These are phyloP conservation scores for Lithophane semibrunnea DNA, from an alignment of 2,888 invertebrate genomes.

Conservation along the genomic window DNA sequence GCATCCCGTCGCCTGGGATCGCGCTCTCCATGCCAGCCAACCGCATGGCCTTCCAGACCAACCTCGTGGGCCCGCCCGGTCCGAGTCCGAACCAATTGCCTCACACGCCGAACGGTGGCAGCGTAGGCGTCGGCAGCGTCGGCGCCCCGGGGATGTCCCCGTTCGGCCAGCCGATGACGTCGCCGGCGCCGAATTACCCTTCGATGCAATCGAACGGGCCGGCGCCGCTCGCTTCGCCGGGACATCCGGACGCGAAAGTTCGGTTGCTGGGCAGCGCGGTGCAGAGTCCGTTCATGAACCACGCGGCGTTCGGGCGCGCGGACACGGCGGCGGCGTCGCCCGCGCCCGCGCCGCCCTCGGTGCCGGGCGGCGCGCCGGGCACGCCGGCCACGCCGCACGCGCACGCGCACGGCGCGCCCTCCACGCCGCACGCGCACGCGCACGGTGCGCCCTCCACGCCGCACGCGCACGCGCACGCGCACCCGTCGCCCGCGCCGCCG, in stretches of 20 bases:
- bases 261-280: slow-evolving; percentile 82
- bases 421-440: slow-evolving; percentile 77
- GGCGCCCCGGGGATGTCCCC: slow-evolving; percentile 93
- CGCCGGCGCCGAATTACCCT: slow-evolving; percentile 90
- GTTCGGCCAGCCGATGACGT: slow-evolving; percentile 92
- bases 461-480: slow-evolving; percentile 76
- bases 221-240: slow-evolving; percentile 88
- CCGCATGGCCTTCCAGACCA: slow-evolving; percentile 89
- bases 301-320: slow-evolving; percentile 74
- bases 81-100: slow-evolving; percentile 93
- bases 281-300: slow-evolving; percentile 90
- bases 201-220: slow-evolving; percentile 92
- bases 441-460: slow-evolving; percentile 71
- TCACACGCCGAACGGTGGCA: slow-evolving; percentile 88
- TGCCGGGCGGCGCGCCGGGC: slow-evolving; percentile 79
- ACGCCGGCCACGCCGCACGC: slow-evolving; percentile 74
- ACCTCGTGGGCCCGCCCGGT: slow-evolving; percentile 94
- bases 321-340: slow-evolving; percentile 75
- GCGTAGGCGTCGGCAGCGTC: slow-evolving; percentile 87
- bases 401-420: slow-evolving; percentile 72
- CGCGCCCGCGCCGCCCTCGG: slow-evolving; percentile 80
- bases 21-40: slow-evolving; percentile 82
- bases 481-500: slow-evolving; percentile 80
- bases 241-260: slow-evolving; percentile 89
- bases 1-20: slow-evolving; percentile 93